phyloP scores from a whole-genome alignment of 2,797 vertebrate species.

The Xyrichtys novacula region DNA sequence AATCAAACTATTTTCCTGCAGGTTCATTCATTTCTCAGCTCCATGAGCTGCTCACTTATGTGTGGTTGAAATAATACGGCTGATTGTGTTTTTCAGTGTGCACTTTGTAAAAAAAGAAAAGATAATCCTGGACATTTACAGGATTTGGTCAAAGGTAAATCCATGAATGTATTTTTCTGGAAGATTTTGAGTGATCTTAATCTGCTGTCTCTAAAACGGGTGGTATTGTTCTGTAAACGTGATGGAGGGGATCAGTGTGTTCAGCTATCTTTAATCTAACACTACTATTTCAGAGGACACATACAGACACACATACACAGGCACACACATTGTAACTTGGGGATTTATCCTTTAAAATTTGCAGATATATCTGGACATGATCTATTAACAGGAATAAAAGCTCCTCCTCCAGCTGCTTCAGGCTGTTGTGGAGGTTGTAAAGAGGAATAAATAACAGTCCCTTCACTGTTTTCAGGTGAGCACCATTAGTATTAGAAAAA shows the following conservation, averaged over 20 bases:
- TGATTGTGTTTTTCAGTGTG: background rate
- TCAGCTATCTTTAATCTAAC: background rate
- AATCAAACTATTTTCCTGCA: slow-evolving; percentile 33
- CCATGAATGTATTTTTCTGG: no score
- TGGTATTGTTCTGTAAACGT: background rate
- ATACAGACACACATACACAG: background rate
- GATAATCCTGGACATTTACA: background rate
- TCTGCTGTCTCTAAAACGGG: background rate
- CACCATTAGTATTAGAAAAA: no score
- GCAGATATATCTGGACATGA: no score
- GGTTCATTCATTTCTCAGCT: no score
- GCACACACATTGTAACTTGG: background rate
- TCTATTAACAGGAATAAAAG: no score
- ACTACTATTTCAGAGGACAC: background rate
- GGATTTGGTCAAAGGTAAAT: background rate
- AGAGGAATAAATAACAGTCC: no score
- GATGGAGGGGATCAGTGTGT: background rate
- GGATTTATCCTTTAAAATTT: no score
- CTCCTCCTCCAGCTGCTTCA: no score
- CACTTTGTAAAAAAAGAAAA: background rate
- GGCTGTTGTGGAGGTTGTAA: no score
- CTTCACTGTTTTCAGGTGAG: no score
- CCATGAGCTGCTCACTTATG: no score
- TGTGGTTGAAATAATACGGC: background rate
- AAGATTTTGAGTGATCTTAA: background rate